These are phyloP conservation scores for Sicus ferrugineus DNA, from an alignment of 2,888 invertebrate genomes.

Conservation along the genomic window DNA sequence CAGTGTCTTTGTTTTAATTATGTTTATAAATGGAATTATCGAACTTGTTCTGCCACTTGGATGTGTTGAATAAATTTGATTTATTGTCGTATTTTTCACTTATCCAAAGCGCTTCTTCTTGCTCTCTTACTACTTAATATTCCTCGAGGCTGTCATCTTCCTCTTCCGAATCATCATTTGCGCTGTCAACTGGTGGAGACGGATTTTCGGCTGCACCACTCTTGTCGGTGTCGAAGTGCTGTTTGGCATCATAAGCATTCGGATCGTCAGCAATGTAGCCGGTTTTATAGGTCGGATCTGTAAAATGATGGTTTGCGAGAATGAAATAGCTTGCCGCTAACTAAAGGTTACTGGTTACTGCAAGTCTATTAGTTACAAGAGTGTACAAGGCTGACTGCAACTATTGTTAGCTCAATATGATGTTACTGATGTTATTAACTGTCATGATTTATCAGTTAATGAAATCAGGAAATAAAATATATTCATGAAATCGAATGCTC, in stretches of 20 bases:
- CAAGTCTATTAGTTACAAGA: neutral
- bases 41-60: conserved; percentile 9
- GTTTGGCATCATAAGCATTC: conserved; percentile 32
- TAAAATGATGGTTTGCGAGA: conserved; percentile 17
- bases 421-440: conserved; percentile 31
- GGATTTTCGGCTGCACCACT: neutral
- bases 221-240: neutral
- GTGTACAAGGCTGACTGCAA: neutral
- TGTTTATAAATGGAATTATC: conserved; percentile 20
- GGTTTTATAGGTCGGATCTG: conserved; percentile 53
- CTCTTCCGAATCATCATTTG: neutral
- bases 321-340: neutral
- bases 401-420: neutral
- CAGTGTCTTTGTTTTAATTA: conserved; percentile 21
- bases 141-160: conserved; percentile 9
- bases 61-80: neutral
- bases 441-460: conserved; percentile 28
- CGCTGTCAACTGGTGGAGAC: neutral
- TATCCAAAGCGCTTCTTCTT: neutral
- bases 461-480: conserved; percentile 34
- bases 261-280: conserved; percentile 51
- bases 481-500: conserved; percentile 4
- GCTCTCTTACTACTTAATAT: neutral
- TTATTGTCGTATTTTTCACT: neutral
- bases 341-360: neutral